Evolutionary conservation across 2,113 vertebrate species (phyloP), one percentile per base, ranked within the genome.

Genomic region (Hydrochoerus hydrochaeris): DNA sequence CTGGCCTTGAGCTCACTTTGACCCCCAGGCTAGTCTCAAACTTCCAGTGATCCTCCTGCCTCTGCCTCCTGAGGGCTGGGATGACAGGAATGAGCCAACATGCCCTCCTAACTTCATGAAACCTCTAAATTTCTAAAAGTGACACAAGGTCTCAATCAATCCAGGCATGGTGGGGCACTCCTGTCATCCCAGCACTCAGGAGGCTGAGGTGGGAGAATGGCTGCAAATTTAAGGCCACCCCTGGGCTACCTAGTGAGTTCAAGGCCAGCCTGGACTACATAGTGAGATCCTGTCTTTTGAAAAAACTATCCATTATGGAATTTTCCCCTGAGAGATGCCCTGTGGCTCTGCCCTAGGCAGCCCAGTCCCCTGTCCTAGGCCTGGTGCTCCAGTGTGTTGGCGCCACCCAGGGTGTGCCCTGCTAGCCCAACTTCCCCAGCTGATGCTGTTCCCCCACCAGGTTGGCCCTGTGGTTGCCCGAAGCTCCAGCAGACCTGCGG

Each of bases 391-490:
- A 69, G 35, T 22, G 13, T 5, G 52, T 85, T 44, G 38, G 41
- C 13, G 28, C 44, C 0, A 58, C 54, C 73, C 52, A 49, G 13
- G 49, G 52, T 4, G 14, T 30, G 49, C 5, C 2, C 0, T 20
- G 3, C 0, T 5, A 85, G 52, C 69, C 26, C 2, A 7, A 24
- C 57, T 67, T 0, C 2, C 83, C 35, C 0, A 0, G 35, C 38
- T 30, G 62, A 30, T 1, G 1, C 2, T 1, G 44, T 2, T 0
- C 24, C 9, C 54, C 44, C 54, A 63, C 35, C 87, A 97, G 97
- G 77, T 4, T 97, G 60, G 32, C 3, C 1, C 4, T 2, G 0
- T 97, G 96, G 97, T 75, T 97, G 44, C 97, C 92, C 0, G 58
- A 95, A 0, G 0, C 49, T 10, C 92, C 92, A 0, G 58, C 58